Percentiles rank a stretch among this genome's conserved stretches.
Conservation (phyloP, 2,888 invertebrate species). For the Dryadula phaetusa region DNA sequence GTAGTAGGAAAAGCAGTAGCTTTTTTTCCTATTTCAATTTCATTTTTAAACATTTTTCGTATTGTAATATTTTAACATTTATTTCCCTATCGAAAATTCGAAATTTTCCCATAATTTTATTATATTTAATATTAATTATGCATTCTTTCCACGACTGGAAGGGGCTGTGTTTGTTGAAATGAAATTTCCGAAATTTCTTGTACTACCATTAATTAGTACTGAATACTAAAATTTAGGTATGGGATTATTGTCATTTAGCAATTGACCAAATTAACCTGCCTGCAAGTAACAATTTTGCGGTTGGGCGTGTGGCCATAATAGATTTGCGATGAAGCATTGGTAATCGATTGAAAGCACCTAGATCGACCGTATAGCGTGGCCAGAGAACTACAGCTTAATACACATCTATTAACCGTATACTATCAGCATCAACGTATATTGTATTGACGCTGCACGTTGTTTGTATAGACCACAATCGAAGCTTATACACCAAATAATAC, state of each 20-base stretch:
- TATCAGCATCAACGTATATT: constrained; percentile 13
- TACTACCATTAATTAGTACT: not conserved
- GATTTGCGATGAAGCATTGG: constrained; percentile 30
- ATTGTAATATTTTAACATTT: not conserved
- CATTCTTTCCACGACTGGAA: not conserved
- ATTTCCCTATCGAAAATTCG: not conserved
- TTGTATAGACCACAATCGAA: not conserved
- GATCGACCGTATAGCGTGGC: constrained; percentile 21
- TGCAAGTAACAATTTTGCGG: constrained; percentile 11
- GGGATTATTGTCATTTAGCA: not conserved
- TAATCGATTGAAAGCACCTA: constrained; percentile 32
- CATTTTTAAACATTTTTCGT: not conserved
- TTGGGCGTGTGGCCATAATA: constrained; percentile 16
- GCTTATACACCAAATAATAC: not conserved
- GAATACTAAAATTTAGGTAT: not conserved
- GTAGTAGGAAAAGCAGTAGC: no score
- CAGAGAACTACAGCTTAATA: constrained; percentile 23
- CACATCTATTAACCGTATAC: constrained; percentile 17
- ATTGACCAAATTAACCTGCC: constrained; percentile 5
- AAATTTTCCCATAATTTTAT: not conserved
- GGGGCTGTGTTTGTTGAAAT: no score
- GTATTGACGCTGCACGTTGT: not conserved
- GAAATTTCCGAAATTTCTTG: no score
- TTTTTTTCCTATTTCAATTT: not conserved
- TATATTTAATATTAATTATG: not conserved